These are phyloP conservation scores for Megalops atlanticus DNA, from an alignment of 2,113 vertebrate genomes.

Conservation along the genomic window DNA sequence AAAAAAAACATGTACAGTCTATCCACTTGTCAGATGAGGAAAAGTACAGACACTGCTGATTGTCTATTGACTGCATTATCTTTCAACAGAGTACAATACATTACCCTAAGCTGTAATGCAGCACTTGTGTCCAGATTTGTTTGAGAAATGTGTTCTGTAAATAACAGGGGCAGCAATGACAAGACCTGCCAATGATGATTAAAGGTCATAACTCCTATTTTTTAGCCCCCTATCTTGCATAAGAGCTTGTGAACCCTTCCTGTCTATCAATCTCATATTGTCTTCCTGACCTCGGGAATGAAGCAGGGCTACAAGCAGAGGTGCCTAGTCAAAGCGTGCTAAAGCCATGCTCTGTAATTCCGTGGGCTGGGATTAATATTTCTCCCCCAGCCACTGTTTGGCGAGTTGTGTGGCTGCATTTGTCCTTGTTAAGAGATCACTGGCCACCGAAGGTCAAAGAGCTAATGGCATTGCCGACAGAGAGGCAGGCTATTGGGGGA, in stretches of 20 bases:
- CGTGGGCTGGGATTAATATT: background rate
- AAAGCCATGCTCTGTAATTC: background rate
- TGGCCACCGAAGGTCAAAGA: background rate
- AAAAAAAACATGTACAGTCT: constrained; percentile 19
- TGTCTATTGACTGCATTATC: constrained; percentile 14
- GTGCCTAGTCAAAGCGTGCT: background rate
- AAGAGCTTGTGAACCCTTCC: background rate
- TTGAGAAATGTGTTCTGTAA: background rate
- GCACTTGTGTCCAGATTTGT: background rate
- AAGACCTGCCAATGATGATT: too few relatives aligned
- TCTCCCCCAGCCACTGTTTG: background rate
- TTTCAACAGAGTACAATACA: constrained; percentile 18
- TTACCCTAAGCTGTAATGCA: background rate
- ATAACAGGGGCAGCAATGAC: background rate
- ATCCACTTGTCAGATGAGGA: constrained; percentile 11
- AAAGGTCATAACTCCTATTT: too few relatives aligned
- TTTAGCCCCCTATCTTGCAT: too few relatives aligned
- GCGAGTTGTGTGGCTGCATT: background rate
- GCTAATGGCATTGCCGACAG: background rate
- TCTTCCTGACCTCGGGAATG: background rate
- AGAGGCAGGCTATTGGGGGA: background rate
- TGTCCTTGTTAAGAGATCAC: background rate
- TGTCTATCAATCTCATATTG: too few relatives aligned
- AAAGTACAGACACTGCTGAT: background rate
- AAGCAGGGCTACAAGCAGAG: background rate